Base-by-base conservation (phyloP, 2,888 invertebrate genomes). In the Drosophila gaucha region DNA sequence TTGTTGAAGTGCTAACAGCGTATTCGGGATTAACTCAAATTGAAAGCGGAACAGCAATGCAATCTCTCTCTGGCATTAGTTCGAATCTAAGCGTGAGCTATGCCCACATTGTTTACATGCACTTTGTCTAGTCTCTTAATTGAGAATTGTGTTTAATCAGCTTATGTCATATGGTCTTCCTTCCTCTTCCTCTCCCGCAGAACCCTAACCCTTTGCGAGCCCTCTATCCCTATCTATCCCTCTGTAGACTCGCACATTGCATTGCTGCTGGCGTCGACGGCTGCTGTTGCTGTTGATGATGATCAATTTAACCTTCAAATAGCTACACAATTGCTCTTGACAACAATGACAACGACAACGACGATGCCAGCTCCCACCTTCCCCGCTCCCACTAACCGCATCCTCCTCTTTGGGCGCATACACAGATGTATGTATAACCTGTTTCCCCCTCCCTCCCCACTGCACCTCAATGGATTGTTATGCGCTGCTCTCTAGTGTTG, bases 231-330 rank as follows among this genome's bases (percentile, higher is more conserved):
- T 38, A 12, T 20, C 12, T 30, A 10, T 44, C 30, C 9, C 30
- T 3, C 24, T 16, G 1, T 28, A 35, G 50, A 54, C 46, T 47
- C 26, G 38, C 51, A 46, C 52, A 36, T 38, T 73, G 75, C 75
- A 75, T 56, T 73, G 56, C 73, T 60, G 59, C 59, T 70, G 70
- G 68, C 50, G 35, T 49, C 30, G 51, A 36, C 24, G 30, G 50
- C 31, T 59, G 46, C 22, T 54, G 58, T 4, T 56, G 41, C 41
- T 62, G 57, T 20, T 65, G 74, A 43, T 70, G 70, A 70, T 82
- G 74, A 82, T 87, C 75, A 87, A 85, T 82, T 82, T 78, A 87
- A 82, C 82, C 82, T 82, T 87, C 86, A 80, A 74, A 78, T 80
- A 62, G 63, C 64, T 52, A 59, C 63, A 78, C 69, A 77, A 79